Conservation (phyloP, 2,797 vertebrate genomes). For the Micrastur ruficollis region DNA sequence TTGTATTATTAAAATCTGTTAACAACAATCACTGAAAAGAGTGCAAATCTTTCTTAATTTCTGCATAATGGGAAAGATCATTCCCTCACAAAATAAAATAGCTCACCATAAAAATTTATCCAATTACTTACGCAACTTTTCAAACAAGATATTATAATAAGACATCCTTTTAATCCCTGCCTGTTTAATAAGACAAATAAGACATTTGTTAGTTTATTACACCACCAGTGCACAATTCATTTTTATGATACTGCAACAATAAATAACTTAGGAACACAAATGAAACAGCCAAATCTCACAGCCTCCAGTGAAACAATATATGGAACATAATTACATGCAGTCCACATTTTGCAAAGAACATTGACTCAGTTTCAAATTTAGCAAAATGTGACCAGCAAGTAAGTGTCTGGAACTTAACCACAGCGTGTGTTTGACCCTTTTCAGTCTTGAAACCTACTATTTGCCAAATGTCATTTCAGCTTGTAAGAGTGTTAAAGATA, state of each 20-base stretch:
- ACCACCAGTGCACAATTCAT: not conserved
- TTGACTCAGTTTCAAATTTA: slow-evolving; percentile 2
- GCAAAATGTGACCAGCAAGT: not conserved
- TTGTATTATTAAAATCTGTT: not conserved
- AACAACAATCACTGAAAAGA: not conserved
- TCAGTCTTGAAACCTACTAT: not conserved
- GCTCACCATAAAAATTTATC: not conserved
- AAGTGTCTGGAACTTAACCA: not conserved
- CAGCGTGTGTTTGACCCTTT: not conserved
- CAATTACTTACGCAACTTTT: not conserved
- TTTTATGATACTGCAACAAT: not conserved
- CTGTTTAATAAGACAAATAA: not conserved
- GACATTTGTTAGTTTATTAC: not conserved
- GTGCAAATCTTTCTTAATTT: not conserved
- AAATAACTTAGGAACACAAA: not conserved
- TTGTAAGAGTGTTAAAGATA: not conserved
- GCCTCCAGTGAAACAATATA: not conserved
- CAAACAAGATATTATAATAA: not conserved
- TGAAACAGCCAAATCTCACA: not conserved
- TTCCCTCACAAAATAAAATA: not conserved
- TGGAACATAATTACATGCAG: not conserved
- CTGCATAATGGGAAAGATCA: not conserved
- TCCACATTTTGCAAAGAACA: not conserved
- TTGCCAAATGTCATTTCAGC: not conserved
- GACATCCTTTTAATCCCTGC: not conserved